A percentile compares a stretch with the other conserved stretches of the same genome.
Evolutionary conservation across 2,888 invertebrate species (phyloP).

Genomic region (Tinea pellionella): DNA sequence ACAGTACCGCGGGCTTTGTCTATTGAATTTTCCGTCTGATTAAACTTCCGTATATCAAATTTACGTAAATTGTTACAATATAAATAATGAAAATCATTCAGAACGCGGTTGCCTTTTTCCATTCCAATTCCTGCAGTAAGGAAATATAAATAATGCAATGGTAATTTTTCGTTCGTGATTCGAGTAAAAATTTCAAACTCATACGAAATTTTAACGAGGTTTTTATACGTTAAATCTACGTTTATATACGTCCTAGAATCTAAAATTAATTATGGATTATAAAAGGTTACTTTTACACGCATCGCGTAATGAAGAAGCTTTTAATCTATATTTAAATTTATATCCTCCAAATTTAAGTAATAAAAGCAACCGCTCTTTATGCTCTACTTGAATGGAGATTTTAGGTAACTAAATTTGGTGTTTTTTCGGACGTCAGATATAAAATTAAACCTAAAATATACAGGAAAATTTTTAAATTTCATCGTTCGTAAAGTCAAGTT

Average conservation of each 20-base stretch:
- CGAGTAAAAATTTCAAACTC: no score
- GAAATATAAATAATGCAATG: neutral
- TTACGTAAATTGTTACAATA: neutral
- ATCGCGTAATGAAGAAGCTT: conserved; percentile 4
- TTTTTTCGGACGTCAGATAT: neutral
- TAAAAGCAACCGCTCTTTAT: neutral
- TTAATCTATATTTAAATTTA: conserved; percentile 3
- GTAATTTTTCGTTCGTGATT: no score
- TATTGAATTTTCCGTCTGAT: conserved; percentile 1
- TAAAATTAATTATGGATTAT: neutral
- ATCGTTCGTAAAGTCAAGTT: neutral
- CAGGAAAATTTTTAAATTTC: neutral
- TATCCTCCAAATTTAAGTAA: neutral
- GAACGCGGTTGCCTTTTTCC: neutral
- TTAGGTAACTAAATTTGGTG: neutral
- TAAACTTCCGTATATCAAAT: neutral
- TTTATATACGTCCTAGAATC: neutral
- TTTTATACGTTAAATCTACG: no score
- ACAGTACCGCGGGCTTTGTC: neutral
- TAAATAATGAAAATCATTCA: neutral
- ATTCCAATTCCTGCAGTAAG: neutral
- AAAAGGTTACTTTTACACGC: neutral
- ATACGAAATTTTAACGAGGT: no score
- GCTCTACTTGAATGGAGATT: neutral
- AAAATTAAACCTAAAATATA: neutral